phyloP scores from a whole-genome alignment of 1,140 invertebrate genomes.

The Arctopsyche grandis region DNA sequence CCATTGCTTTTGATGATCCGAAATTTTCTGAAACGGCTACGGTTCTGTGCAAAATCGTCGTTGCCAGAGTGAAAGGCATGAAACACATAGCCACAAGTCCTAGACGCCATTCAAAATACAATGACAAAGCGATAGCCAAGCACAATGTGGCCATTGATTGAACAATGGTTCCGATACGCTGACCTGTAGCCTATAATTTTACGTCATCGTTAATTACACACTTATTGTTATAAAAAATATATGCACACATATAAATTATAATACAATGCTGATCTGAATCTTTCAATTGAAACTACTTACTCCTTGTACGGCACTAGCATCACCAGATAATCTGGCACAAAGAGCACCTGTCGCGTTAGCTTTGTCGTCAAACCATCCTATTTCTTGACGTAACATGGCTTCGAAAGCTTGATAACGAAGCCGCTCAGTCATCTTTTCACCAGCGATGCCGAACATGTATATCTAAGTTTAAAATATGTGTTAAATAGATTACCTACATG shows the following conservation, averaged over 20 bases:
- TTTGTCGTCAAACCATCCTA: conserved; percentile 80
- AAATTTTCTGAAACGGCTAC: conserved; percentile 69
- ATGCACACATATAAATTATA: not conserved
- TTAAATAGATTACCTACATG: conserved; percentile 14
- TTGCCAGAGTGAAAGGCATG: conserved; percentile 73
- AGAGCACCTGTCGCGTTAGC: conserved; percentile 75
- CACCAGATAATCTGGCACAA: conserved; percentile 76
- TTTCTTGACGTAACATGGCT: conserved; percentile 75
- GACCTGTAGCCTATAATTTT: conserved; percentile 74
- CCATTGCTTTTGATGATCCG: conserved; percentile 70
- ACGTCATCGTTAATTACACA: not conserved
- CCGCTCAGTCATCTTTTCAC: conserved; percentile 76
- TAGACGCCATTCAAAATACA: conserved; percentile 79
- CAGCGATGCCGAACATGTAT: conserved; percentile 71
- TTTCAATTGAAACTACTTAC: conserved; percentile 64
- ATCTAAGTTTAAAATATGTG: conserved; percentile 64
- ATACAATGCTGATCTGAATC: not conserved
- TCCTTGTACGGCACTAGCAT: conserved; percentile 80
- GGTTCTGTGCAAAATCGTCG: conserved; percentile 72
- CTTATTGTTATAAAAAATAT: not conserved
- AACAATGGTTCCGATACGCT: conserved; percentile 75
- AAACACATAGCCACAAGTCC: conserved; percentile 75
- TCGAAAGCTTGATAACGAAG: conserved; percentile 72
- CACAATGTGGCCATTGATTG: conserved; percentile 74
- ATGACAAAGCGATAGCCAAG: conserved; percentile 70